Conservation (phyloP, 1,140 invertebrate genomes). For the Galleria mellonella region DNA sequence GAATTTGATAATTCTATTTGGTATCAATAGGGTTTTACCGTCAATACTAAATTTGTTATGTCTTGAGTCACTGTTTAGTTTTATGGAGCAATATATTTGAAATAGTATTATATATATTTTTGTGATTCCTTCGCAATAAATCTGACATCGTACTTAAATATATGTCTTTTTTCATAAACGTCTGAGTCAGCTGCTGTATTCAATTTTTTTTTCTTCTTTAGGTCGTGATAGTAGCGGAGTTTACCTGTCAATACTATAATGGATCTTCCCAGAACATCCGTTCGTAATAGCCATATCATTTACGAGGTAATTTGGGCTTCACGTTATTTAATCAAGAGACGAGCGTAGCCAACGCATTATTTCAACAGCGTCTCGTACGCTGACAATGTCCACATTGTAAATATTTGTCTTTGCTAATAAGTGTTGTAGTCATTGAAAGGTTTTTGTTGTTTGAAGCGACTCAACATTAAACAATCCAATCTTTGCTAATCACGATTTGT, state of each 20-base stretch:
- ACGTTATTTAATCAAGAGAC: conserved; percentile 2
- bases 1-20: no score
- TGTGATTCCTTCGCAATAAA: no score
- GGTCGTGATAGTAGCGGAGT: not conserved
- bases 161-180: no score
- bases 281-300: conserved; percentile 11
- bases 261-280: conserved; percentile 17
- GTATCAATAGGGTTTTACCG: no score
- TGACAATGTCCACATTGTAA: conserved; percentile 10
- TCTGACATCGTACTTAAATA: no score
- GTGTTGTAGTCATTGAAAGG: conserved; percentile 12
- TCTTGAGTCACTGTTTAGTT: no score
- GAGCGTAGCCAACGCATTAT: no score
- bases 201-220: conserved; percentile 2
- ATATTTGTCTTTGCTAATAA: conserved; percentile 16
- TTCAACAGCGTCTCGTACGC: not conserved
- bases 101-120: no score
- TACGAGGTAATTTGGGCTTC: conserved; percentile 1
- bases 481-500: conserved; percentile 10
- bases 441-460: conserved; percentile 17
- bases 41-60: no score
- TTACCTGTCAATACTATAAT: conserved; percentile 19
- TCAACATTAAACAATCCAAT: conserved; percentile 9
- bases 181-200: no score
- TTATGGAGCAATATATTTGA: no score